Evolutionary conservation across 2,797 vertebrate species (phyloP).

Genomic region (Peromyscus melanophrys): DNA sequence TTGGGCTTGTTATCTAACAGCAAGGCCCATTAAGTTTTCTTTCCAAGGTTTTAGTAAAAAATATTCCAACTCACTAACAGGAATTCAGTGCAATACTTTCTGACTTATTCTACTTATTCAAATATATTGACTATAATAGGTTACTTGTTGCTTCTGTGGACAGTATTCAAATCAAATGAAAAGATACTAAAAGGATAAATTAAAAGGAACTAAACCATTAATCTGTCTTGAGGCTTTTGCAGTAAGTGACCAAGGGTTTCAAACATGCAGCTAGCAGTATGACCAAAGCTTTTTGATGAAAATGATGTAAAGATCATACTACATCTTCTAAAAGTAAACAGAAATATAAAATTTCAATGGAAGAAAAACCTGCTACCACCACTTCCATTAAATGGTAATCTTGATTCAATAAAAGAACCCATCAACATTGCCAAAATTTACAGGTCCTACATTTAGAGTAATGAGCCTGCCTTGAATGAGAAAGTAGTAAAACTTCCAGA

Average conservation of each 20-base stretch:
- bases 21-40: background rate
- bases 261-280: background rate
- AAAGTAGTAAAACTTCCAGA: background rate
- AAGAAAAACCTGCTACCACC: background rate
- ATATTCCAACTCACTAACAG: background rate
- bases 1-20: background rate
- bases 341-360: background rate
- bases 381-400: background rate
- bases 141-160: slow-evolving; percentile 15
- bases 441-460: background rate
- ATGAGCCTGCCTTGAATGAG: background rate
- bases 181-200: background rate
- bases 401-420: background rate
- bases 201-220: slow-evolving; percentile 34
- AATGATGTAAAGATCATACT: background rate
- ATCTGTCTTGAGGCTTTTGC: slow-evolving; percentile 25
- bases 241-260: background rate
- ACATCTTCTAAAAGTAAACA: slow-evolving; percentile 37
- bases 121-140: background rate
- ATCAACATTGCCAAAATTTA: background rate
- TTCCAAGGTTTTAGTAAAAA: slow-evolving; percentile 41
- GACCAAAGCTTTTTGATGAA: background rate
- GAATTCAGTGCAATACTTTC: slow-evolving; percentile 20
- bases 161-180: slow-evolving; percentile 9
- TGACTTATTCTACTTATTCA: background rate